phyloP scores from a whole-genome alignment of 2,888 invertebrate species.

The Griposia aprilina region DNA sequence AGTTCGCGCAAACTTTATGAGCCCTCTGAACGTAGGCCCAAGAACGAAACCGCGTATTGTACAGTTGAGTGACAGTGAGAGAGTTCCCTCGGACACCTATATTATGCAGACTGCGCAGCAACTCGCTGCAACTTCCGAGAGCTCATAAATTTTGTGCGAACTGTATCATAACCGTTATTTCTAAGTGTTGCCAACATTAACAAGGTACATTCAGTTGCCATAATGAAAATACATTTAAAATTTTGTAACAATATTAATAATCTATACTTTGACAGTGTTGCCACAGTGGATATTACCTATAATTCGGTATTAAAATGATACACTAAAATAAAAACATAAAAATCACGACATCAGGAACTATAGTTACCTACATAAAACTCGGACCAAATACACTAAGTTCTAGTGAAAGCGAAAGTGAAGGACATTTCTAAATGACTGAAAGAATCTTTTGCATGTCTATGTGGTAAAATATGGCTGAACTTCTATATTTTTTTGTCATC shows the following conservation, averaged over 20 bases:
- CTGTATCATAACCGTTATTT: neutral
- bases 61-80: too few relatives aligned
- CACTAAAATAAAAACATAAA: neutral
- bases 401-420: neutral
- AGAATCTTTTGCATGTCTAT: too few relatives aligned
- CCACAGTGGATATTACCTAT: neutral
- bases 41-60: too few relatives aligned
- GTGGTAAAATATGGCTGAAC: too few relatives aligned
- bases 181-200: neutral
- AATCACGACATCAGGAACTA: neutral
- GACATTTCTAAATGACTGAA: neutral
- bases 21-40: too few relatives aligned
- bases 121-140: too few relatives aligned
- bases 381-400: neutral
- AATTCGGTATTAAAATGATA: neutral
- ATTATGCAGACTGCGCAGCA: too few relatives aligned
- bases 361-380: neutral
- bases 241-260: neutral
- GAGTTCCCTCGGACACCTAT: too few relatives aligned
- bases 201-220: neutral
- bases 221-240: neutral
- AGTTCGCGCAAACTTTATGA: too few relatives aligned
- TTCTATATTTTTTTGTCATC: too few relatives aligned
- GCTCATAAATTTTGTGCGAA: too few relatives aligned
- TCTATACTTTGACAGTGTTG: neutral